phyloP scores from a whole-genome alignment of 2,888 invertebrate genomes.

The Thumatha senex region DNA sequence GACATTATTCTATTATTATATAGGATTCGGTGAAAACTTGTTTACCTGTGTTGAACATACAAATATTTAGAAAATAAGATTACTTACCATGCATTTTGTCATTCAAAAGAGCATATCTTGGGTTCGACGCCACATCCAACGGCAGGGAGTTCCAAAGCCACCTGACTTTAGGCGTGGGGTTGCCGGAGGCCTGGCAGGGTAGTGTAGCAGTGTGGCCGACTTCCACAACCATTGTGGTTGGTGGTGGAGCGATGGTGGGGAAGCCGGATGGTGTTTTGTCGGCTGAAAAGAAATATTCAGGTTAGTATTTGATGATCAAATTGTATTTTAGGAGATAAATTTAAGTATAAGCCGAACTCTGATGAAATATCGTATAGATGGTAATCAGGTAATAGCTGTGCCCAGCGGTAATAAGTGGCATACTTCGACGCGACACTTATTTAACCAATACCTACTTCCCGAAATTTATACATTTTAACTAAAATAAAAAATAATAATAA shows the following conservation, averaged over 20 bases:
- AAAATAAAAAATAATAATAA: too few species aligned
- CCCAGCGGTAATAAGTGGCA: too few species aligned
- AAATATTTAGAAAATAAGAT: background rate
- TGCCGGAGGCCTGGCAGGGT: slow-evolving; percentile 94
- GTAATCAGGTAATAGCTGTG: too few species aligned
- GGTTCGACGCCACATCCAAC: slow-evolving; percentile 91
- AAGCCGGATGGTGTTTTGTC: slow-evolving; percentile 96
- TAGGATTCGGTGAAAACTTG: too few species aligned
- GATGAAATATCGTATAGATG: too few species aligned
- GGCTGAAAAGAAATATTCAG: slow-evolving; percentile 69
- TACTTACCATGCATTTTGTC: slow-evolving; percentile 89
- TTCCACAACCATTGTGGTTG: slow-evolving; percentile 97
- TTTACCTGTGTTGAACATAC: too few species aligned
- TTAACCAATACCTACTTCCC: too few species aligned
- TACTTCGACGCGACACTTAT: too few species aligned
- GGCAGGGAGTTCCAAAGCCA: slow-evolving; percentile 98
- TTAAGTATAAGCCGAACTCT: too few species aligned
- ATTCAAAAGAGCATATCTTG: slow-evolving; percentile 92
- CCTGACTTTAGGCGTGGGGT: slow-evolving; percentile 91
- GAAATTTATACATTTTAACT: too few species aligned
- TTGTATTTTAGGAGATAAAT: too few species aligned
- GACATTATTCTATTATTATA: too few species aligned
- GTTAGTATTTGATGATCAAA: background rate
- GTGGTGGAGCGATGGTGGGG: slow-evolving; percentile 91
- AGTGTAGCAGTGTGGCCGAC: slow-evolving; percentile 96